Conservation (phyloP, 2,797 vertebrate species). For the Takifugu rubripes region DNA sequence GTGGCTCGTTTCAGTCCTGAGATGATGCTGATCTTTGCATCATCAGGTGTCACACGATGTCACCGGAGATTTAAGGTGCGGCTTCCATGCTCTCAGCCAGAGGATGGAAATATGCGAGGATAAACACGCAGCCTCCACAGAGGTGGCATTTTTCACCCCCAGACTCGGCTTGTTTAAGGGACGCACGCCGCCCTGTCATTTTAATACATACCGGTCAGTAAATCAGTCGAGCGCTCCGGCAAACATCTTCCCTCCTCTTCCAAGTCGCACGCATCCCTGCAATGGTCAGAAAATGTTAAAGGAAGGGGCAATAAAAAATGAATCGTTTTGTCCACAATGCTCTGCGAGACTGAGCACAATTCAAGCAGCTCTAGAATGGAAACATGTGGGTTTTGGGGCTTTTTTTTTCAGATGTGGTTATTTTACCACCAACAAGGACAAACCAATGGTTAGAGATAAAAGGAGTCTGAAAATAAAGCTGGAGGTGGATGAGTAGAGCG, state of each 20-base stretch:
- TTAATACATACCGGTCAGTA: background rate
- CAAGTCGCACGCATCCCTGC: background rate
- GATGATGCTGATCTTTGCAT: conserved; percentile 44
- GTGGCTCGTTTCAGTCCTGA: too few relatives aligned
- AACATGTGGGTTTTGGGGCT: background rate
- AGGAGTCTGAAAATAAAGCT: background rate
- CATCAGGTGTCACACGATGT: conserved; percentile 48
- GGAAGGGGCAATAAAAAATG: background rate
- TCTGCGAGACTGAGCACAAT: background rate
- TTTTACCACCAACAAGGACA: conserved; percentile 1
- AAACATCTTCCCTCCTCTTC: too few relatives aligned
- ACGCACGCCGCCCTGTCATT: background rate
- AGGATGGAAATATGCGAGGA: background rate
- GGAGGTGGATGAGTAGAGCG: background rate
- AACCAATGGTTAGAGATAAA: background rate
- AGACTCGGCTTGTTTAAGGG: too few relatives aligned
- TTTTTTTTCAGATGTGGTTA: background rate
- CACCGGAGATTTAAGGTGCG: conserved; percentile 42
- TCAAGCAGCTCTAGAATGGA: background rate
- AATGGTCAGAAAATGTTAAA: background rate
- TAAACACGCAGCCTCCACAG: conserved; percentile 11
- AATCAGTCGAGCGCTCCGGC: background rate
- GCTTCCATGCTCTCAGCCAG: conserved; percentile 17
- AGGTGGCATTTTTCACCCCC: background rate
- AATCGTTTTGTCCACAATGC: background rate